Conservation (phyloP, 2,797 vertebrate genomes). For the Diplodus puntazzo region DNA sequence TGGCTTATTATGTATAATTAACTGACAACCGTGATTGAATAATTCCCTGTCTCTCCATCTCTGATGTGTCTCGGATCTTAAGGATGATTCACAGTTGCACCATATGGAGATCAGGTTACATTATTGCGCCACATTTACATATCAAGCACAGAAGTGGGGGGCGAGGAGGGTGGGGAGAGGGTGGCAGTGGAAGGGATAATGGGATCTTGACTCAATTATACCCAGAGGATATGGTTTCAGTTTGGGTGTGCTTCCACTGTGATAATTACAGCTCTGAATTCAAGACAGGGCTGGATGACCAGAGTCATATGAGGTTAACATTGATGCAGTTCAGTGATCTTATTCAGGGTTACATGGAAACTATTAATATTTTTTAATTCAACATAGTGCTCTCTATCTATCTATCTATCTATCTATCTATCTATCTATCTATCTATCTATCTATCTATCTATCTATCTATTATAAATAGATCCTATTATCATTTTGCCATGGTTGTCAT, state of each 20-base stretch:
- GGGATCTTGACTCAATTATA: constrained; percentile 58
- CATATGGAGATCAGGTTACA: constrained; percentile 46
- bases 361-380: constrained; percentile 30
- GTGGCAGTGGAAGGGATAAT: constrained; percentile 43
- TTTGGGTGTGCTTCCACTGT: constrained; percentile 29
- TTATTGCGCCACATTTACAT: constrained; percentile 57
- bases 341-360: constrained; percentile 28
- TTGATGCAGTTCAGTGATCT: constrained; percentile 35
- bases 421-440: constrained; percentile 28
- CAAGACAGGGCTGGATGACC: constrained; percentile 31
- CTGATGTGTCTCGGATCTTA: constrained; percentile 13
- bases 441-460: constrained; percentile 23
- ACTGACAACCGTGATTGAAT: neutral
- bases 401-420: constrained; percentile 29
- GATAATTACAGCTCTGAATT: constrained; percentile 53
- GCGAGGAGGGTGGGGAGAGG: constrained; percentile 8
- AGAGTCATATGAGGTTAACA: constrained; percentile 42
- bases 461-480: constrained; percentile 2
- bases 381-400: neutral
- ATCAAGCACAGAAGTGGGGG: constrained; percentile 22
- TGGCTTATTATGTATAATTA: neutral
- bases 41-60: constrained; percentile 8
- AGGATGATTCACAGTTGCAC: constrained; percentile 51
- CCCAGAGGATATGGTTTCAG: constrained; percentile 57
- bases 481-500: neutral